Evolutionary conservation across 2,888 invertebrate species (phyloP).

Genomic region (Diaprepes abbreviatus): DNA sequence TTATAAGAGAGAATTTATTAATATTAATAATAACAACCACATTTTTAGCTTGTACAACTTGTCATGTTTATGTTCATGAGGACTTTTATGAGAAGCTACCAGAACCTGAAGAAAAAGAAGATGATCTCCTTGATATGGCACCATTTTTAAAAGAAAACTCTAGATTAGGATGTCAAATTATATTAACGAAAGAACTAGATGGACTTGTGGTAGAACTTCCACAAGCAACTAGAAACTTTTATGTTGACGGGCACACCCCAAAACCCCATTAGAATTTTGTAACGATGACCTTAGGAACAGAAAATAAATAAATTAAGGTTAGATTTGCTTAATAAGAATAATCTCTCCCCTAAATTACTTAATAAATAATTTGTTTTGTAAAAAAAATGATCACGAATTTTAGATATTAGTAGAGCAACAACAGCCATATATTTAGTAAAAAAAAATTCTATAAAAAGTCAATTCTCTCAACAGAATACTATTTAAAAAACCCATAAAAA

Average conservation of each 20-base stretch:
- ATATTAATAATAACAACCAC: too few species aligned
- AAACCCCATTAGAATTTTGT: conserved; percentile 81
- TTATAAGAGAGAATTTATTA: too few species aligned
- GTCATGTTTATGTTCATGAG: conserved; percentile 93
- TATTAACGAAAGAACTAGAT: conserved; percentile 87
- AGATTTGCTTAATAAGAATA: neutral
- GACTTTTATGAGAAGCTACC: conserved; percentile 82
- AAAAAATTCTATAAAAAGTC: too few species aligned
- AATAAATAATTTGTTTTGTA: too few species aligned
- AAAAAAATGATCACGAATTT: too few species aligned
- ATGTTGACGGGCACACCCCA: conserved; percentile 97
- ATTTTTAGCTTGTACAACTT: conserved; percentile 93
- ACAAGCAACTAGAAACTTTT: conserved; percentile 93
- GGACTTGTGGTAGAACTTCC: conserved; percentile 88
- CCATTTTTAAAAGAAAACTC: conserved; percentile 96
- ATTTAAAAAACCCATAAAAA: too few species aligned
- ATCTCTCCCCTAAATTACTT: too few species aligned
- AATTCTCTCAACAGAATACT: too few species aligned
- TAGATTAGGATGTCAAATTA: conserved; percentile 94
- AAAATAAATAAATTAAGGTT: neutral
- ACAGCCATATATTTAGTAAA: too few species aligned
- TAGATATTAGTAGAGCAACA: too few species aligned
- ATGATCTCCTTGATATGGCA: conserved; percentile 97
- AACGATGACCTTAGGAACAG: neutral
- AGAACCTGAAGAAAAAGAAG: conserved; percentile 90